Evolutionary conservation across 1,140 invertebrate genomes (phyloP), one percentile per base, ranked within the genome.

Genomic region (Chlorops oryzae): DNA sequence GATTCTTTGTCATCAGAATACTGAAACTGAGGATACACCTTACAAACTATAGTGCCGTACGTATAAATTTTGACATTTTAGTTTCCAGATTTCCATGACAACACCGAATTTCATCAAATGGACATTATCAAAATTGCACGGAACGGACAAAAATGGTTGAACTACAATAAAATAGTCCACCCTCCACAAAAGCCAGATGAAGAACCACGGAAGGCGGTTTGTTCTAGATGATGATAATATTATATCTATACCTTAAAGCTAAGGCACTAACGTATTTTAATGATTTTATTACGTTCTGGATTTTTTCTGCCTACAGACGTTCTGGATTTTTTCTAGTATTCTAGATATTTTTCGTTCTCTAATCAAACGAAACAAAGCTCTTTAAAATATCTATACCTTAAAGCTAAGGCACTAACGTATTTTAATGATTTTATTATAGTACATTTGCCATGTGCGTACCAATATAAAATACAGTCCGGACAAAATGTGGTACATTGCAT

Each of bases 401-500:
- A 12, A n/a, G 5, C 23, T 21, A 22, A 32, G 20, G 13, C n/a
- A 39, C 38, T 55, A 15, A 32, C 47, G 32, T n/a, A 3, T 32
- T 12, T 47, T 54, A 41, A 58, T 37, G 51, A 62, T 62, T 63
- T 47, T 54, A 48, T 84, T 84, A 48, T 64, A 92, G 90, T 94
- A 81, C 77, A 80, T 95, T 1, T 92, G 88, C 56, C 89, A 95
- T 71, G 77, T 82, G 73, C 84, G 84, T 61, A 72, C 74, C 25
- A 88, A 93, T 63, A 82, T 96, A 40, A 92, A 93, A 74, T 95
- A 95, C 62, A 90, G 87, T 62, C 87, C 85, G 1, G 84, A 88
- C 57, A 96, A 94, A 65, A 83, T 96, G 81, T 95, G 89, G 89
- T 96, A 94, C 59, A 80, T 93, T 27, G 88, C 92, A 3, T 74